A percentile compares a stretch with the other conserved stretches of the same genome.
Evolutionary conservation across 1,140 invertebrate species (phyloP).

Genomic region (Nasonia giraulti): DNA sequence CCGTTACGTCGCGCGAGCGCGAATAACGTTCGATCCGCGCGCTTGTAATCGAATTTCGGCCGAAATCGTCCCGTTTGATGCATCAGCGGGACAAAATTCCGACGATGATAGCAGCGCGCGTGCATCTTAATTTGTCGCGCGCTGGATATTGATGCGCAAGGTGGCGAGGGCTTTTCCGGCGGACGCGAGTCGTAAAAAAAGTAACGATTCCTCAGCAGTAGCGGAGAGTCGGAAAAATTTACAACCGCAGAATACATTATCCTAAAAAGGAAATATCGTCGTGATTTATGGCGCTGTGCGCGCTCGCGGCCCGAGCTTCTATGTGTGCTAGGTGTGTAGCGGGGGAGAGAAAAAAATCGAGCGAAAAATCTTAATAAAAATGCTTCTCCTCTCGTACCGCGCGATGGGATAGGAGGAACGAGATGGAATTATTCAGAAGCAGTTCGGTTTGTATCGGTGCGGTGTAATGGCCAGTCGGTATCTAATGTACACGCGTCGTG

Average conservation of each 20-base stretch:
- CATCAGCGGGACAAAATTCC: background rate
- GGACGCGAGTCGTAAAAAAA: constrained; percentile 19
- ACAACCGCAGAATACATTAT: constrained; percentile 39
- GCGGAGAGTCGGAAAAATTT: constrained; percentile 25
- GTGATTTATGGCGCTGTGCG: constrained; percentile 31
- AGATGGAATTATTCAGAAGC: no score
- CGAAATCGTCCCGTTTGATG: background rate
- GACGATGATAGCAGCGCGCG: no score
- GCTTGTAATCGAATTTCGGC: constrained; percentile 2
- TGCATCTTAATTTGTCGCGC: constrained; percentile 27
- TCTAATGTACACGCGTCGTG: no score
- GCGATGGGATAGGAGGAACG: no score
- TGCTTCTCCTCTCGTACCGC: background rate
- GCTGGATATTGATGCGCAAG: background rate
- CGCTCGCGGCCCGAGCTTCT: background rate
- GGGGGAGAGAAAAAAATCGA: background rate
- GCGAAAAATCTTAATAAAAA: constrained; percentile 25
- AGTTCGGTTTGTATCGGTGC: no score
- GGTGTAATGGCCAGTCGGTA: no score
- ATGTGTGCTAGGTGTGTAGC: background rate
- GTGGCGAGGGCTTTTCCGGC: background rate
- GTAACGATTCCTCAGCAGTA: constrained; percentile 1
- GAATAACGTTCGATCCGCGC: background rate
- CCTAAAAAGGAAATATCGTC: constrained; percentile 34
- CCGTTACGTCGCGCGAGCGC: background rate